A percentile compares a stretch with the other conserved stretches of the same genome.
phyloP scores from a whole-genome alignment of 2,113 vertebrate species.

The Elachura formosa region DNA sequence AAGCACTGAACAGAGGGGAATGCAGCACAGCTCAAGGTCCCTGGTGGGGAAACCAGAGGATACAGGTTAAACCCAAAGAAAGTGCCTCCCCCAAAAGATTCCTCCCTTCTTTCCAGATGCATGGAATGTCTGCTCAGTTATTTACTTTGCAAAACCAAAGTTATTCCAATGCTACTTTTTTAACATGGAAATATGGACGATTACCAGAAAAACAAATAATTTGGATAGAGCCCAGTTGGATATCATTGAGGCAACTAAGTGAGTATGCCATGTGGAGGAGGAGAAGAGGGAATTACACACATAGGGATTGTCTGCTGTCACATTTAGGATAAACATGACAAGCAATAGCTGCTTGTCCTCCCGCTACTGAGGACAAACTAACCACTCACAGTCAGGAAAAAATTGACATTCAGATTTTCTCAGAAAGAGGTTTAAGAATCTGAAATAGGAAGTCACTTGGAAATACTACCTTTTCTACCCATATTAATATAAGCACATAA shows the following conservation, averaged over 20 bases:
- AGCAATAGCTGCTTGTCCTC: slow-evolving; percentile 18
- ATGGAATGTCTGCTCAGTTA: not conserved
- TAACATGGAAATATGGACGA: slow-evolving; percentile 28
- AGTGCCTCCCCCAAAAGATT: not conserved
- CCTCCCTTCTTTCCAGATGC: not conserved
- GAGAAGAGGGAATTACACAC: not conserved
- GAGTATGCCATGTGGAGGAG: slow-evolving; percentile 2
- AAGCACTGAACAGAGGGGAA: not conserved
- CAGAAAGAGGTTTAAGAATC: not conserved
- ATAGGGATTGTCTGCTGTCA: slow-evolving; percentile 24
- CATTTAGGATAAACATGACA: slow-evolving; percentile 38
- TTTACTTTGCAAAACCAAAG: slow-evolving; percentile 34
- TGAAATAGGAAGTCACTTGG: not conserved
- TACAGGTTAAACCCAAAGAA: not conserved
- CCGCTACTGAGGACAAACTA: not conserved
- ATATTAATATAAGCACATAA: not conserved
- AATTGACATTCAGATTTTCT: not conserved
- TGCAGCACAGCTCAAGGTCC: not conserved
- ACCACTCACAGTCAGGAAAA: not conserved
- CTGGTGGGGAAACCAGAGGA: not conserved
- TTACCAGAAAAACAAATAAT: slow-evolving; percentile 56
- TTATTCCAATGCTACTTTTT: not conserved
- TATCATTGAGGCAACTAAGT: slow-evolving; percentile 20
- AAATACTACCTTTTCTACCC: not conserved
- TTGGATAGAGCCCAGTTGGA: slow-evolving; percentile 23